Evolutionary conservation across 1,140 invertebrate genomes (phyloP), one percentile per base, ranked within the genome.

Genomic region (Drosophila ironensis): DNA sequence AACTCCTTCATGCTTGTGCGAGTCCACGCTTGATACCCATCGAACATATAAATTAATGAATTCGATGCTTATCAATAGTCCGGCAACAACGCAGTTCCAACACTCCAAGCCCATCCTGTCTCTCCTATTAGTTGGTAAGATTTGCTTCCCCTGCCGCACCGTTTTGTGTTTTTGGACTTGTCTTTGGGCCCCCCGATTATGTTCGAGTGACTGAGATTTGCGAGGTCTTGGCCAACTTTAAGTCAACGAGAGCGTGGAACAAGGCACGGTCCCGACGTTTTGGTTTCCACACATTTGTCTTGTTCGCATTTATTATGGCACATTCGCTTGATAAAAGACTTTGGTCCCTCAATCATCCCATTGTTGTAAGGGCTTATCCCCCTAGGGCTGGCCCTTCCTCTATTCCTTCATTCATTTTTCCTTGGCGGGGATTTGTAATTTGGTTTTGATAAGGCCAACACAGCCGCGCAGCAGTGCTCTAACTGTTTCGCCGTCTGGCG

Each of bases 11-110:
- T 73, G 64, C 57, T 54, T 68, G 46, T 41, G 60, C 57, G 50
- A 54, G 61, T 69, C 51, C 45, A 27, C 47, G 69, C 77, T 51
- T 64, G 78, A 77, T 78, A 66, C 54, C 45, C 57, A 61, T 75
- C 72, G 74, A 84, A 86, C 78, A 86, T 84, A 84, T 84, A 84
- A 84, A 84, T 84, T 84, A 84, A 84, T 84, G 78, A 84, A 86
- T 84, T 86, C 78, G 78, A 84, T 84, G 80, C 78, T 84, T 84
- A 84, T 84, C 78, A 86, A 82, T 84, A 82, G 63, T 48, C 14
- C 20, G 50, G 67, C 56, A 63, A 47, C 50, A 52, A 33, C 52
- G n/a, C n/a, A n/a, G n/a, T n/a, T n/a, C n/a, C n/a, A n/a, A n/a
- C 11, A 17, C 48, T 52, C 38, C 50, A 72, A 37, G 41, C 24